Percentiles rank a stretch among this genome's conserved stretches.
Conservation (phyloP, 1,140 invertebrate genomes). For the Drosophila leontia region DNA sequence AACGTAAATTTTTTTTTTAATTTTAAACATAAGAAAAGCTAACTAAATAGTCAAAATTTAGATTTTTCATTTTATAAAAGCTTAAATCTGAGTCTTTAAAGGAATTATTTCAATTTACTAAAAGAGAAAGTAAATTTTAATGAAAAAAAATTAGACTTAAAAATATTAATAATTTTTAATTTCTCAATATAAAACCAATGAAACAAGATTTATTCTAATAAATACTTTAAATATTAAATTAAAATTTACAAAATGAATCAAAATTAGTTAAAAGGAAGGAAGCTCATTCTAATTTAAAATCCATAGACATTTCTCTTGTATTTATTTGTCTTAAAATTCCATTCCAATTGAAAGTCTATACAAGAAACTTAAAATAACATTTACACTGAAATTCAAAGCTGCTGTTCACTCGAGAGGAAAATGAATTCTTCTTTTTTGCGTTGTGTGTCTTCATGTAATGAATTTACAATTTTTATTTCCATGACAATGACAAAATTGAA, state of each 20-base stretch:
- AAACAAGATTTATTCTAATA: background rate
- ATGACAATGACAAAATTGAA: conserved; percentile 1
- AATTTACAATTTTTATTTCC: conserved; percentile 14
- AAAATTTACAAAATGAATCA: background rate
- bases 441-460: conserved; percentile 12
- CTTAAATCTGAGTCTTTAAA: background rate
- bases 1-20: background rate
- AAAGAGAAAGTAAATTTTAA: too few relatives aligned
- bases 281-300: background rate
- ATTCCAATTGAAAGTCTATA: conserved; percentile 12
- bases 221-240: background rate
- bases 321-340: conserved; percentile 3
- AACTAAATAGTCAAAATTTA: background rate
- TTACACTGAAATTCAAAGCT: conserved; percentile 10
- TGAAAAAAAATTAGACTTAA: too few relatives aligned
- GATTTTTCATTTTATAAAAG: background rate
- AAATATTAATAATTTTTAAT: too few relatives aligned
- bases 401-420: conserved; percentile 8
- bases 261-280: background rate
- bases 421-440: conserved; percentile 5
- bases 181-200: too few relatives aligned
- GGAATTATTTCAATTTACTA: background rate
- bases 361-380: conserved; percentile 18
- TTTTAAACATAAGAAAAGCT: background rate
- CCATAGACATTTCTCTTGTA: background rate